These are phyloP conservation scores for Rhagophthalmus giganteus DNA, from an alignment of 2,888 invertebrate genomes.

Conservation along the genomic window DNA sequence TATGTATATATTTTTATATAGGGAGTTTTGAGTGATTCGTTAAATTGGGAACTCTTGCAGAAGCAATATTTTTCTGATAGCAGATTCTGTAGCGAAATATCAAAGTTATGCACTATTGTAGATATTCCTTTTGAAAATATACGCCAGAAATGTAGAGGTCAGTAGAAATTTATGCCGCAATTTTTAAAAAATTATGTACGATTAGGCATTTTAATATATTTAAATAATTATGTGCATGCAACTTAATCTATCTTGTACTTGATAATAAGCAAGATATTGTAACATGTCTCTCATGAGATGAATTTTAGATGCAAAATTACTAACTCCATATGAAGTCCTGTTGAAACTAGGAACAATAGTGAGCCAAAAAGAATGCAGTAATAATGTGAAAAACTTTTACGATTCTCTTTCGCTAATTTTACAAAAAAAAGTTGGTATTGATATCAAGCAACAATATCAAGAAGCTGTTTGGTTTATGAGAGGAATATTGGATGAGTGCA, in stretches of 20 bases:
- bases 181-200: constrained; percentile 1
- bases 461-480: constrained; percentile 93
- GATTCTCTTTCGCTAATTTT: too few species aligned
- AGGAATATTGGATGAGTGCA: constrained; percentile 98
- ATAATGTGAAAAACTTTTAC: too few species aligned
- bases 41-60: constrained; percentile 91
- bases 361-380: too few species aligned
- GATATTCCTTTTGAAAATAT: constrained; percentile 61
- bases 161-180: constrained; percentile 18
- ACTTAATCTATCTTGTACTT: too few species aligned
- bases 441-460: constrained; percentile 71
- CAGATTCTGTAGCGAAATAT: constrained; percentile 77
- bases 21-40: constrained; percentile 94
- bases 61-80: constrained; percentile 83
- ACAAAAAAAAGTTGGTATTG: too few species aligned
- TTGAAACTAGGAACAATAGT: background rate
- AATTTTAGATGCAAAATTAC: too few species aligned
- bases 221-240: background rate
- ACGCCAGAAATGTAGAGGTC: constrained; percentile 42
- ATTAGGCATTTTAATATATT: background rate
- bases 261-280: too few species aligned
- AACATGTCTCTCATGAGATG: background rate
- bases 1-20: constrained; percentile 49
- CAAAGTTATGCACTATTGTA: constrained; percentile 83
- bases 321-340: constrained; percentile 2